These are phyloP conservation scores for Spodoptera littoralis DNA, from an alignment of 2,888 invertebrate genomes.

Conservation along the genomic window DNA sequence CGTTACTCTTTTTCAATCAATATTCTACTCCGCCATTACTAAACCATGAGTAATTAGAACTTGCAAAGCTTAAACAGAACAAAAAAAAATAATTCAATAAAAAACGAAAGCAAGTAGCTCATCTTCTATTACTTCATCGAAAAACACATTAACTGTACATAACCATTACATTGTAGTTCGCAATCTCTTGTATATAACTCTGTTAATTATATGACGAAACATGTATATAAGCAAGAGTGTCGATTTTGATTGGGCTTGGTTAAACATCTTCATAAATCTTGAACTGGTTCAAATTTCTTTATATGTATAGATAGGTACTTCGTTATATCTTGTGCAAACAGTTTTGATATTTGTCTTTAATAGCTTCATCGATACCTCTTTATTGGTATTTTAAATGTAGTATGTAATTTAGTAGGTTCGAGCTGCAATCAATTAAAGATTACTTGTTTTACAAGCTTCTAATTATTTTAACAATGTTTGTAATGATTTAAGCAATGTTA, in stretches of 20 bases:
- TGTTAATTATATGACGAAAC: slow-evolving; percentile 36
- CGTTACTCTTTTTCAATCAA: no score
- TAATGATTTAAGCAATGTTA: no score
- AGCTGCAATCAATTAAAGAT: no score
- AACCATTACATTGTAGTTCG: slow-evolving; percentile 6
- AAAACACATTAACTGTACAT: neutral
- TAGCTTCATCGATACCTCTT: slow-evolving; percentile 11
- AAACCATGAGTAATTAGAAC: no score
- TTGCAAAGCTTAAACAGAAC: no score
- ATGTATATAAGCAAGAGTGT: neutral
- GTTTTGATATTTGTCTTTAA: slow-evolving; percentile 1
- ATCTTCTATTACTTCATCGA: neutral
- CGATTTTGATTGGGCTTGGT: slow-evolving; percentile 18
- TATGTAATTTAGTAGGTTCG: no score
- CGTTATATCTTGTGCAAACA: slow-evolving; percentile 37
- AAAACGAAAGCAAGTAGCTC: neutral
- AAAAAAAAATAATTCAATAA: neutral
- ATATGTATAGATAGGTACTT: slow-evolving; percentile 3
- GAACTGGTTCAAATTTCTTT: slow-evolving; percentile 23
- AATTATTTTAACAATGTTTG: no score
- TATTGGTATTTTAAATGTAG: slow-evolving; percentile 4
- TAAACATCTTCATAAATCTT: slow-evolving; percentile 27
- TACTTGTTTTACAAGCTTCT: no score
- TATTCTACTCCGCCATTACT: no score
- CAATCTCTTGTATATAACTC: slow-evolving; percentile 24